Evolutionary conservation across 2,113 vertebrate species (phyloP).

Genomic region (Corythaeola cristata): DNA sequence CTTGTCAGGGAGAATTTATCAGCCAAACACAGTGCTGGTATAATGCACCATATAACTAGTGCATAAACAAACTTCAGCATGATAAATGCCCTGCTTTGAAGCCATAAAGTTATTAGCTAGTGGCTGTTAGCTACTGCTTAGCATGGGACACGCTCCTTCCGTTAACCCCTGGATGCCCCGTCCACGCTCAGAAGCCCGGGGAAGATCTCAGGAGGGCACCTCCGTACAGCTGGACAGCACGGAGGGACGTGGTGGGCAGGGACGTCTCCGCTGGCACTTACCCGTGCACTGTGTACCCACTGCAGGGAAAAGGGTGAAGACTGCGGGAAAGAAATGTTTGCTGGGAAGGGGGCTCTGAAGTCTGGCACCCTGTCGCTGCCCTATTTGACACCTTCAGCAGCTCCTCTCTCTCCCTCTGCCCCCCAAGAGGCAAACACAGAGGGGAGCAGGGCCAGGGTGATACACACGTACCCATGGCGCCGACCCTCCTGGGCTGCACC

Average conservation of each 20-base stretch:
- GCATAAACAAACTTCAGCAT: constrained; percentile 88
- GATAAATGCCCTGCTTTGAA: constrained; percentile 85
- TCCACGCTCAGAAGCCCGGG: not conserved
- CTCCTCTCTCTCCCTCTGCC: not conserved
- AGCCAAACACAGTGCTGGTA: constrained; percentile 77
- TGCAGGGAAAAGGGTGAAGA: not conserved
- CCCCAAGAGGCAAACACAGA: not conserved
- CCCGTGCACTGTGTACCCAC: not conserved
- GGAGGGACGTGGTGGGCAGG: not conserved
- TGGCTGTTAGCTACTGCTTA: constrained; percentile 74
- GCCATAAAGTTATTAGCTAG: constrained; percentile 88
- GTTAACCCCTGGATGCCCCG: constrained; percentile 43
- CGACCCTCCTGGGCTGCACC: not conserved
- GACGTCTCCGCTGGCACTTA: not conserved
- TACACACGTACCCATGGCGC: rapidly evolving
- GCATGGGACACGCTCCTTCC: constrained; percentile 38
- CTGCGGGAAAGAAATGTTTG: not conserved
- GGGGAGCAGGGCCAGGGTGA: not conserved
- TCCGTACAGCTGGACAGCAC: not conserved
- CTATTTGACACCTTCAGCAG: not conserved
- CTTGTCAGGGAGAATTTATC: constrained; percentile 77
- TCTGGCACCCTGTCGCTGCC: not conserved
- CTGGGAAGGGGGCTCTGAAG: not conserved
- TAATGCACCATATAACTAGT: constrained; percentile 81
- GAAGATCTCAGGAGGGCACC: not conserved